Evolutionary conservation across 2,113 vertebrate genomes (phyloP).

Genomic region (Apus apus): DNA sequence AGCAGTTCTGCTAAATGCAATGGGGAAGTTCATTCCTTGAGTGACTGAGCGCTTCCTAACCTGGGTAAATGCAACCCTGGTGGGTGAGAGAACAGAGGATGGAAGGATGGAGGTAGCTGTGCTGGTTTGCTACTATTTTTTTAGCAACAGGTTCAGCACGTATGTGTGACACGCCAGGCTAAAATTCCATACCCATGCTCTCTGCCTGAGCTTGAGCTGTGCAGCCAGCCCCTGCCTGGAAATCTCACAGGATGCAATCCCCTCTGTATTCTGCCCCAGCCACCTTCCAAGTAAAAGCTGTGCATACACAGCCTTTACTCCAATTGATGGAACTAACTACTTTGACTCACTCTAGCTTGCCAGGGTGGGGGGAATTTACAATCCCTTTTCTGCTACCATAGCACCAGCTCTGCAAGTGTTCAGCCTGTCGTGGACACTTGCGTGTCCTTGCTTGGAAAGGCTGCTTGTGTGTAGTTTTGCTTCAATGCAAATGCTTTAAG

Average conservation of each 20-base stretch:
- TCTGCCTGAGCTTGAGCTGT: neutral
- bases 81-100: neutral
- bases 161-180: neutral
- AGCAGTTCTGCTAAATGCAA: neutral
- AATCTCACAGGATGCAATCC: neutral
- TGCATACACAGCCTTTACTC: neutral
- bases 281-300: neutral
- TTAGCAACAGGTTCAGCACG: neutral
- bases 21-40: neutral
- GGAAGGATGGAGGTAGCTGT: accelerated
- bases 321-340: neutral
- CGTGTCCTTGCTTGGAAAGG: neutral
- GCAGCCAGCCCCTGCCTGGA: neutral
- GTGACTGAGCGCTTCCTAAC: neutral
- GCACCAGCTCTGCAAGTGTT: neutral
- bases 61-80: neutral
- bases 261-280: neutral
- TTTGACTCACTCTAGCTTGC: neutral
- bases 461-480: constrained; percentile 1
- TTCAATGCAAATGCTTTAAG: constrained; percentile 22
- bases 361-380: neutral
- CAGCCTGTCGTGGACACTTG: accelerated
- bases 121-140: neutral
- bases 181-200: neutral
- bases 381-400: neutral